Evolutionary conservation across 37 sponge, comb jelly and placozoan genomes (phyloP).

Genomic region (Hexactinellida sp.): DNA sequence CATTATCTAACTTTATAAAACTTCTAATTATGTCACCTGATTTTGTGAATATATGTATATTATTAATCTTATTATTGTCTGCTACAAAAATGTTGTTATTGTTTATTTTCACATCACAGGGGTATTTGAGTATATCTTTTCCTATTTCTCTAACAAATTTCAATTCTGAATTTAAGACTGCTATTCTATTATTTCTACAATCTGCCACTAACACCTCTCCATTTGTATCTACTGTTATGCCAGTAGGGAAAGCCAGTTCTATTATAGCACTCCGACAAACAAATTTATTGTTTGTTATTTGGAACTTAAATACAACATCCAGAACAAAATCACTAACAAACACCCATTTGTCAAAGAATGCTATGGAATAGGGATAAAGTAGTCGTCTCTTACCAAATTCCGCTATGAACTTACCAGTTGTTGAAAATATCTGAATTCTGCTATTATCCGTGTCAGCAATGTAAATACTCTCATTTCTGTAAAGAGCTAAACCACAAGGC

Average conservation of each 20-base stretch:
- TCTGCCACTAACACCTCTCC: constrained; percentile 2
- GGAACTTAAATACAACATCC: background rate
- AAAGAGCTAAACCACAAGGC: background rate
- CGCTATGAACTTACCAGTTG: background rate
- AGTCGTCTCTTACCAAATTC: background rate
- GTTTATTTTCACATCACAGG: background rate
- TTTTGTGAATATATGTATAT: background rate
- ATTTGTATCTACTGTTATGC: background rate
- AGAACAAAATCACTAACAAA: background rate
- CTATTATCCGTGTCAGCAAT: background rate
- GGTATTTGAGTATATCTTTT: background rate
- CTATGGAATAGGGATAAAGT: background rate
- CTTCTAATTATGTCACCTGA: background rate
- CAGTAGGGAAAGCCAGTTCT: background rate
- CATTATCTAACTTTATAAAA: background rate
- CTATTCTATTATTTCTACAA: background rate
- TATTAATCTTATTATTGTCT: background rate
- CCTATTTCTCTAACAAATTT: background rate
- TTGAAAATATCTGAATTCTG: background rate
- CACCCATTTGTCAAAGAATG: background rate
- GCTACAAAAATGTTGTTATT: background rate
- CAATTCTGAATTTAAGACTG: background rate
- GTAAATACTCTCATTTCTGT: background rate
- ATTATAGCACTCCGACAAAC: background rate
- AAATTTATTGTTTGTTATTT: background rate